phyloP scores from a whole-genome alignment of 2,113 vertebrate species.

The Plectropomus leopardus region DNA sequence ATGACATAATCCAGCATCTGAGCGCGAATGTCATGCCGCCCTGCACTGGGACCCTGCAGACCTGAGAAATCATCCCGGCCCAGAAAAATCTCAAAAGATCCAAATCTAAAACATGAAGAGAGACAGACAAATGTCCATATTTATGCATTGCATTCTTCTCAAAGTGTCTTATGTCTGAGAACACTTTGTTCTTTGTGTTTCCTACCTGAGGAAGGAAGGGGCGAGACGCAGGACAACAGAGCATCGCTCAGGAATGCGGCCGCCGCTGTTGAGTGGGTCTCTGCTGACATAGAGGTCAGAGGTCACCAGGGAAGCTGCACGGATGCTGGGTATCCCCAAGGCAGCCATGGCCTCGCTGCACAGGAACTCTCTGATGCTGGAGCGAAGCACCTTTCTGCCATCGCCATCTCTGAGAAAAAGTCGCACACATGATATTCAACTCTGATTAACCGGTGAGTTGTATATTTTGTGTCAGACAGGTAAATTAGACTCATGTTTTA shows the following conservation, averaged over 20 bases:
- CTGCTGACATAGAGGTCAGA: slow-evolving; percentile 87
- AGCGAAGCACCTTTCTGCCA: slow-evolving; percentile 91
- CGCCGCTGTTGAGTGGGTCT: slow-evolving; percentile 88
- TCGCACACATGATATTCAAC: neutral
- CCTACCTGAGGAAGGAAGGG: slow-evolving; percentile 57
- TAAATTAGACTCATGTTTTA: too few species aligned
- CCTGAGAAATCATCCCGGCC: slow-evolving; percentile 90
- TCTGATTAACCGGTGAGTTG: neutral
- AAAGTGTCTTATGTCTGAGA: neutral
- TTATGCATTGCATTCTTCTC: too few species aligned
- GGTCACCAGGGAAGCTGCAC: slow-evolving; percentile 89
- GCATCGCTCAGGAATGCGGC: slow-evolving; percentile 86
- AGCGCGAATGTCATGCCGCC: slow-evolving; percentile 87
- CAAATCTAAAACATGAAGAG: slow-evolving; percentile 84
- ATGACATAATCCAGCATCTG: slow-evolving; percentile 94
- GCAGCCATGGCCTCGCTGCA: slow-evolving; percentile 93
- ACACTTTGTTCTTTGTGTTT: neutral
- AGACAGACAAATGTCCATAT: neutral
- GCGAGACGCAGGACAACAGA: slow-evolving; percentile 85
- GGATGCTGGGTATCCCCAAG: slow-evolving; percentile 90
- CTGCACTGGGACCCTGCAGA: slow-evolving; percentile 90
- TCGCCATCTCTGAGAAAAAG: slow-evolving; percentile 86
- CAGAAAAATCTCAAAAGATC: slow-evolving; percentile 94
- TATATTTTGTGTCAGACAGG: too few species aligned
- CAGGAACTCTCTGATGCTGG: slow-evolving; percentile 92